Base-by-base conservation (phyloP, 2,113 vertebrate species). In the Athene cunicularia region DNA sequence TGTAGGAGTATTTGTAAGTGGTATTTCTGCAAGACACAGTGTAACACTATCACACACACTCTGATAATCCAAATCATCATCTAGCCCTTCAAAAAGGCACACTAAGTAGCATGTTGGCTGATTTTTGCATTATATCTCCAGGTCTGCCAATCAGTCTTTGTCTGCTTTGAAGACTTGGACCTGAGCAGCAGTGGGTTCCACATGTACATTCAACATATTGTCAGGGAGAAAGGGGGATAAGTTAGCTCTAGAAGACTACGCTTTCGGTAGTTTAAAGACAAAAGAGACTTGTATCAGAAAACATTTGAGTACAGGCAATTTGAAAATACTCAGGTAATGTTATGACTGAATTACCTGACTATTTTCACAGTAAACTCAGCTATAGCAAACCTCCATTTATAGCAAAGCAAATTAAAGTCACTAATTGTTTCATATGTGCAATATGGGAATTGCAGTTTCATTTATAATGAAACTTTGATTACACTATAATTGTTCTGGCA, bases 371-470 rank as follows among this genome's bases (percentile, higher is more conserved):
- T 71, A 85, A 79, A 86, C 7, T 94, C 60, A 74, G 30, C 63
- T 84, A 39, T 55, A 55, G 56, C 35, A 77, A 83, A 82, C 24
- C 24, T 88, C 77, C 72, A 82, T 94, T 96, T 88, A 79, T 52
- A 72, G 68, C 16, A 60, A 56, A 80, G 68, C 49, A 86, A 96
- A 95, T 95, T 80, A 86, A 95, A 97, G 56, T 84, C 88, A 96
- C 90, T 96, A 96, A 97, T 97, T 96, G 96, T 96, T 97, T 97
- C 94, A 82, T 73, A 97, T 95, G 95, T 85, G 91, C 94, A 82
- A 63, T 71, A 67, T 80, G 95, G 96, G 96, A 97, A 96, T 97
- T 95, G 82, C 84, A 80, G 63, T 88, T 95, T 94, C 82, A 93
- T 96, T 97, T 97, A 86, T 93, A 95, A 90, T 66, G 82, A 93